Evolutionary conservation across 2,113 vertebrate genomes (phyloP).

Genomic region (Melanerpes aurifrons): DNA sequence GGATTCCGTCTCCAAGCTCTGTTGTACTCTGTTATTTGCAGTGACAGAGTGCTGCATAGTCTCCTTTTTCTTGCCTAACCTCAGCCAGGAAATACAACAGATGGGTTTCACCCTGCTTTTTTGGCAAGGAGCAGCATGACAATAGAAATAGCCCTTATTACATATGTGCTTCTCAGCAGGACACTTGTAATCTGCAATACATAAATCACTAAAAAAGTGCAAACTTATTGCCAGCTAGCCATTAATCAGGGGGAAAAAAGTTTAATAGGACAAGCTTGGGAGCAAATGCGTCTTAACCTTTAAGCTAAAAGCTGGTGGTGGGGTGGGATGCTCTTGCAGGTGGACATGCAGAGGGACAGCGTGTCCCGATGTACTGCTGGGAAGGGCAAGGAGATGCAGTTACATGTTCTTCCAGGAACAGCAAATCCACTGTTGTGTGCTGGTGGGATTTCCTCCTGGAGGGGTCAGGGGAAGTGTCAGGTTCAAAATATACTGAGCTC

Average conservation of each 20-base stretch:
- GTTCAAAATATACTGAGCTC: neutral
- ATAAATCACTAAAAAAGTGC: slow-evolving; percentile 36
- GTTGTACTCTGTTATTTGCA: slow-evolving; percentile 34
- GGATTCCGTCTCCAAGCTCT: slow-evolving; percentile 11
- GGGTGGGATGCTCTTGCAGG: no score
- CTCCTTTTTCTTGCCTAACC: slow-evolving; percentile 50
- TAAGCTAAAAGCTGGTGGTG: no score
- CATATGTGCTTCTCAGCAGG: slow-evolving; percentile 42
- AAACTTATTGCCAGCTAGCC: slow-evolving; percentile 33
- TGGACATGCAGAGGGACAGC: no score
- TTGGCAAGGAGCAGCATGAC: slow-evolving; percentile 49
- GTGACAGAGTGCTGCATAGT: neutral
- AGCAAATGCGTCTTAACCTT: neutral
- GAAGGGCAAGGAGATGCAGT: no score
- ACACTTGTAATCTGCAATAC: slow-evolving; percentile 55
- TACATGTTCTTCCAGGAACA: no score
- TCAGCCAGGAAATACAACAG: slow-evolving; percentile 54
- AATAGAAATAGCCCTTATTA: slow-evolving; percentile 61
- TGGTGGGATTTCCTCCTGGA: neutral
- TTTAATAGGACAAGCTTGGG: neutral
- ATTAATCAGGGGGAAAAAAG: neutral
- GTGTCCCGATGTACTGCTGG: no score
- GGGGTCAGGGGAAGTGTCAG: neutral
- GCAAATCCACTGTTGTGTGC: neutral
- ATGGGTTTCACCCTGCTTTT: slow-evolving; percentile 50